Percentiles rank a stretch among this genome's conserved stretches.
These are phyloP conservation scores for Chaetops frenatus DNA, from an alignment of 2,113 vertebrate genomes.

Conservation along the genomic window DNA sequence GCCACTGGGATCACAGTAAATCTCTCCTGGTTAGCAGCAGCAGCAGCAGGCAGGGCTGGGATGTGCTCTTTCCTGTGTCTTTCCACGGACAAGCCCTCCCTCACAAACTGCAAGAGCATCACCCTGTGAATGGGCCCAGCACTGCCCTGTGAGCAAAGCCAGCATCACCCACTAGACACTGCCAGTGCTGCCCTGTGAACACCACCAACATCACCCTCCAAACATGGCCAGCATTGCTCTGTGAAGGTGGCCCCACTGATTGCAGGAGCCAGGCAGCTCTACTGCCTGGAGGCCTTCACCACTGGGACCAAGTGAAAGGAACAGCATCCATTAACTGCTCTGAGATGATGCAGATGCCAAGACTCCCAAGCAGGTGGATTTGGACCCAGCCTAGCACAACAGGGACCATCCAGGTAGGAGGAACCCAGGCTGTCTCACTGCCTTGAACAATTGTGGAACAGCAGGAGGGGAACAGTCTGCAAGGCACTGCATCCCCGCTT, in stretches of 20 bases:
- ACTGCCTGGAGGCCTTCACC: not conserved
- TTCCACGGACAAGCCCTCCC: not conserved
- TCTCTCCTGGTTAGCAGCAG: not conserved
- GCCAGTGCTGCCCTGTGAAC: not conserved
- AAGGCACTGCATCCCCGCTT: not conserved
- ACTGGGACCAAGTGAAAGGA: not conserved
- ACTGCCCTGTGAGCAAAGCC: not conserved
- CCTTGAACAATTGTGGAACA: not conserved
- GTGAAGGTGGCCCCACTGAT: not conserved
- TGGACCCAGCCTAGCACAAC: not conserved
- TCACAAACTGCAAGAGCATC: not conserved
- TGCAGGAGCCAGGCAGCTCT: not conserved
- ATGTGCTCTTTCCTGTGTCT: fast-evolving
- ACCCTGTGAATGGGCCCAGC: not conserved
- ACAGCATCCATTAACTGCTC: not conserved
- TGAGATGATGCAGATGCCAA: not conserved
- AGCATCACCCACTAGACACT: not conserved
- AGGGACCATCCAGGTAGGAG: fast-evolving
- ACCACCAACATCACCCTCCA: not conserved
- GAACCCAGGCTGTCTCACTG: not conserved
- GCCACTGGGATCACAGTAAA: not conserved
- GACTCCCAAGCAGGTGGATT: not conserved
- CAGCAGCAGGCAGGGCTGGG: not conserved
- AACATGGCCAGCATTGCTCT: not conserved
- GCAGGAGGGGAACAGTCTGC: not conserved